These are phyloP conservation scores for Temnopleurus reevesii DNA, from an alignment of 53 echinoderm and acorn worm species.

Conservation along the genomic window DNA sequence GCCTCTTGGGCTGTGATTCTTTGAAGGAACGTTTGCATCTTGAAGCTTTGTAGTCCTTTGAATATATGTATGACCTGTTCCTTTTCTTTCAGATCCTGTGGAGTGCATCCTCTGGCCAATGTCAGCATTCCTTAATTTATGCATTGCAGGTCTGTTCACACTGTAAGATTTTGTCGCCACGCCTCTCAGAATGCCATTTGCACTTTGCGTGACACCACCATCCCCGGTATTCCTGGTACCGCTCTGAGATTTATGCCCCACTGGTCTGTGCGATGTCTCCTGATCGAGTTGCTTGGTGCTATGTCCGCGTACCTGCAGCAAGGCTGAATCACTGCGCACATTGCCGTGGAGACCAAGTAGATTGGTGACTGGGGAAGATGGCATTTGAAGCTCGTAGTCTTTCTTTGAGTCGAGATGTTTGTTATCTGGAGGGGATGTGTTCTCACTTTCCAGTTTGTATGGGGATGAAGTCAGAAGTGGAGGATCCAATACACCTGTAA, in stretches of 20 bases:
- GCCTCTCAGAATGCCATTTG: neutral
- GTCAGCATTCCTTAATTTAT: neutral
- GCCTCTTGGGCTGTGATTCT: neutral
- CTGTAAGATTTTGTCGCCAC: neutral
- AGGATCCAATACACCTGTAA: slow-evolving; percentile 32
- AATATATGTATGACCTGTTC: neutral
- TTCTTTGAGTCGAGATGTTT: neutral
- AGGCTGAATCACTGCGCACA: neutral
- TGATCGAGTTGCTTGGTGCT: neutral
- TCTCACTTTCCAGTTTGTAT: slow-evolving; percentile 21
- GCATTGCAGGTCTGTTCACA: slow-evolving; percentile 27
- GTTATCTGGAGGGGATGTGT: neutral
- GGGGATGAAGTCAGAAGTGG: slow-evolving; percentile 75
- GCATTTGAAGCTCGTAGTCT: slow-evolving; percentile 44
- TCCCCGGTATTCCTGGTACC: neutral
- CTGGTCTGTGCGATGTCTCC: neutral
- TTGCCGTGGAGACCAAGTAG: slow-evolving; percentile 53
- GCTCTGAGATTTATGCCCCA: neutral
- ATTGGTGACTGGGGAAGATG: slow-evolving; percentile 69
- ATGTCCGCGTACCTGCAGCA: neutral
- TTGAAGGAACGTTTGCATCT: neutral
- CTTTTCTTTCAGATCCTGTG: neutral
- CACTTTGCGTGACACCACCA: neutral
- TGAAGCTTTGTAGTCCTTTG: neutral
- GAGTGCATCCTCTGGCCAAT: neutral